These are phyloP conservation scores for Agrochola macilenta DNA, from an alignment of 2,888 invertebrate species.

Conservation along the genomic window DNA sequence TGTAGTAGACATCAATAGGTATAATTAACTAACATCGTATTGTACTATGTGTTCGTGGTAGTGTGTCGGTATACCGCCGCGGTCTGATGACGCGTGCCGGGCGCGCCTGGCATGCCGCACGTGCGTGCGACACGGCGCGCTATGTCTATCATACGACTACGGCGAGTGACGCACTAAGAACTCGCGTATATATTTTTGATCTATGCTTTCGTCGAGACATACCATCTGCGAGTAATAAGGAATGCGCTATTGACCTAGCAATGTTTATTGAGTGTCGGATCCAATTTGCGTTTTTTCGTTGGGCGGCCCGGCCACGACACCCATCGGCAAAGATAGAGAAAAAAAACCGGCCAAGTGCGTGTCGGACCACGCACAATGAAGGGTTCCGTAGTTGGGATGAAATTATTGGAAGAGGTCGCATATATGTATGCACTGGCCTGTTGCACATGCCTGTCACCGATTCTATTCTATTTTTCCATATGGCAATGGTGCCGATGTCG, in stretches of 20 bases:
- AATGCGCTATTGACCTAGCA: neutral
- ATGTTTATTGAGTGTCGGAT: neutral
- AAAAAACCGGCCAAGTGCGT: no score
- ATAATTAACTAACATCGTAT: slow-evolving; percentile 15
- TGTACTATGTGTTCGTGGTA: neutral
- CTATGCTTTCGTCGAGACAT: slow-evolving; percentile 10
- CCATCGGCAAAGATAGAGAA: no score
- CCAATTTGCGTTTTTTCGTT: no score
- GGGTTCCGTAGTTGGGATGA: no score
- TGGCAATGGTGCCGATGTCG: no score
- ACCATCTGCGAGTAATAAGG: slow-evolving; percentile 8
- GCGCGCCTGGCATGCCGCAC: slow-evolving; percentile 57
- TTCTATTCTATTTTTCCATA: no score
- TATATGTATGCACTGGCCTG: no score
- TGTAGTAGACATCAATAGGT: slow-evolving; percentile 12
- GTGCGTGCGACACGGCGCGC: slow-evolving; percentile 1
- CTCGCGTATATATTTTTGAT: slow-evolving; percentile 23
- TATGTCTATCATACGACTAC: neutral
- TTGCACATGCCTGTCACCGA: no score
- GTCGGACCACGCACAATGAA: no score
- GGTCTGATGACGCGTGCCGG: slow-evolving; percentile 47
- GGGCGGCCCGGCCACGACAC: no score
- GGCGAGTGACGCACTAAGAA: slow-evolving; percentile 20
- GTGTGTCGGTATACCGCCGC: slow-evolving; percentile 34
- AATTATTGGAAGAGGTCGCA: no score